These are phyloP conservation scores for Plectropomus leopardus DNA, from an alignment of 2,113 vertebrate genomes.

Conservation along the genomic window DNA sequence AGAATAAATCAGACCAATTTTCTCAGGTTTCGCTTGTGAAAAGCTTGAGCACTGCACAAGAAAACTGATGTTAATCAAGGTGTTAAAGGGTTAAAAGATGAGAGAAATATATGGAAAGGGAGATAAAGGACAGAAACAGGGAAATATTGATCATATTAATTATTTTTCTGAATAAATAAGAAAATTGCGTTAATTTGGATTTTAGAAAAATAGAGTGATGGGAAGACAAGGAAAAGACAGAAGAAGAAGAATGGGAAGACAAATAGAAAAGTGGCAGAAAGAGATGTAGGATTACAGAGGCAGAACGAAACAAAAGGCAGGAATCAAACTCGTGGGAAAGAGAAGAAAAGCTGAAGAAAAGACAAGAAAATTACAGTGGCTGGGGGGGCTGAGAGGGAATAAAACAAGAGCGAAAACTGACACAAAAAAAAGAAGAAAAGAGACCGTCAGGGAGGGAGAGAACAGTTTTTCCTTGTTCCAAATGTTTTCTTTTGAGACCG, in stretches of 20 bases:
- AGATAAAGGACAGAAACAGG: too few species aligned
- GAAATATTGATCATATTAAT: too few species aligned
- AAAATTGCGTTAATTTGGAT: too few species aligned
- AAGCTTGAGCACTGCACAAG: too few species aligned
- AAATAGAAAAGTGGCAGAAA: background rate
- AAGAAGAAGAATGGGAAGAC: background rate
- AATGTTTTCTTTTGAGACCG: slow-evolving; percentile 73
- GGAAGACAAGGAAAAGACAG: background rate
- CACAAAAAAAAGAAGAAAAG: slow-evolving; percentile 3
- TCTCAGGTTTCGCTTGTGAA: too few species aligned
- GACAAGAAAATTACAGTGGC: slow-evolving; percentile 27
- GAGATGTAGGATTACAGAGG: too few species aligned
- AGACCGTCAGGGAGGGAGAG: slow-evolving; percentile 15
- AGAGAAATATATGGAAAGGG: too few species aligned
- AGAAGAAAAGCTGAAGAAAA: slow-evolving; percentile 1
- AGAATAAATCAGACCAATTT: too few species aligned
- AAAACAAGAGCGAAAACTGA: slow-evolving; percentile 18
- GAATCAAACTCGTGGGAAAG: slow-evolving; percentile 31
- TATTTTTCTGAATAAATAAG: too few species aligned
- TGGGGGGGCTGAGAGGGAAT: slow-evolving; percentile 16
- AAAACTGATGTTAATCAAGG: too few species aligned
- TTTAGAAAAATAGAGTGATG: too few species aligned
- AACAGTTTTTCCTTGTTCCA: slow-evolving; percentile 67
- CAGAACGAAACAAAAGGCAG: background rate
- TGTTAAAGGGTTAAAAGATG: too few species aligned